Evolutionary conservation across 2,113 vertebrate species (phyloP), one percentile per base, ranked within the genome.

Genomic region (Lophotis ruficrista): DNA sequence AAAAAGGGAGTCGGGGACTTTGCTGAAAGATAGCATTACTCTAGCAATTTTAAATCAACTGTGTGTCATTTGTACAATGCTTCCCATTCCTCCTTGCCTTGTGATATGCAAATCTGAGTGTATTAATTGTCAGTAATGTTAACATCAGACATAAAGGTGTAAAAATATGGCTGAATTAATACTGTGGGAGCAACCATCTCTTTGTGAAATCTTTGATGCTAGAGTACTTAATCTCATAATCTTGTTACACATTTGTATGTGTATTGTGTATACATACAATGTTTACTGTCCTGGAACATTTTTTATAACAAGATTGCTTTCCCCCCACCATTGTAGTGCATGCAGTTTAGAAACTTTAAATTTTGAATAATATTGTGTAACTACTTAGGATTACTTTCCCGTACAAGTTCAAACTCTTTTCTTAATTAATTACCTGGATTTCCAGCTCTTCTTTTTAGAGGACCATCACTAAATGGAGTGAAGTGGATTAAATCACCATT

Each of bases 401-500:
- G 51, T 56, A 66, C 47, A 75, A 87, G 72, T 82, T 90, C 82
- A 86, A 73, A 37, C 47, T 64, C 83, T 69, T 13, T 76, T 68
- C 60, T 85, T 93, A 77, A 45, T 91, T 93, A 94, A 94, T 96
- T 95, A 70, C 73, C 75, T 90, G 87, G 48, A 37, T 91, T 95
- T 76, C 60, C 41, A 94, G 82, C 71, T 30, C 43, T 95, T 51
- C 85, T n/a, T 73, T 90, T 72, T 25, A 71, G 66, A 77, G 53
- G 41, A 82, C 47, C 0, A 7, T 77, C 43, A 38, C 58, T 35
- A 93, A 80, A 65, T 25, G 24, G 85, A 91, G 88, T 87, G 81
- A 90, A 92, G 68, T 91, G 93, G 89, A 83, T 97, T 64, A 90
- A 87, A 94, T 96, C 60, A 50, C 68, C 90, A 77, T 86, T 94